Conservation (phyloP, 2,888 invertebrate species). For the Empis stercorea region DNA sequence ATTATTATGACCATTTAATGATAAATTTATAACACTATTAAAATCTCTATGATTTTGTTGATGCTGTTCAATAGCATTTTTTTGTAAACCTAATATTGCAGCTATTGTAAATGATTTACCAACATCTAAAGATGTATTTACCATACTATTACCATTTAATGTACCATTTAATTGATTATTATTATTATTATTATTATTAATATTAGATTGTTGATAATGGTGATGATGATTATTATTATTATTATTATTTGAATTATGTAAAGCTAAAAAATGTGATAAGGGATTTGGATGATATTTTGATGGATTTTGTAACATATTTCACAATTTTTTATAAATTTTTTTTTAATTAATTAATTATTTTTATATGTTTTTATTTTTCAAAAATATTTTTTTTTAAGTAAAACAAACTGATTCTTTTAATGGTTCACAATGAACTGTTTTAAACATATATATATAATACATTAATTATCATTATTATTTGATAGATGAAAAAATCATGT, state of each 20-base stretch:
- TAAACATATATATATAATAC: not conserved
- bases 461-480: too few relatives aligned
- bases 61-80: constrained; percentile 22
- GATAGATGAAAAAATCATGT: not conserved
- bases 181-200: not conserved
- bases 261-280: constrained; percentile 35
- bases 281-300: constrained; percentile 38
- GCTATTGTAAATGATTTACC: constrained; percentile 79
- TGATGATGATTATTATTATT: constrained; percentile 2
- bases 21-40: constrained; percentile 35
- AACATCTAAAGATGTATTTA: constrained; percentile 33
- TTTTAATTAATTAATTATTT: not conserved
- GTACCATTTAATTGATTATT: not conserved
- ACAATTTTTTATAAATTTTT: constrained; percentile 2
- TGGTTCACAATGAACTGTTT: not conserved
- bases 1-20: constrained; percentile 23
- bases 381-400: not conserved
- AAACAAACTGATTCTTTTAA: not conserved
- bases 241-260: constrained; percentile 23
- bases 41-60: constrained; percentile 22
- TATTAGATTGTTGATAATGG: not conserved
- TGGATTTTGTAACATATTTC: constrained; percentile 36
- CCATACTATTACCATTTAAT: constrained; percentile 8
- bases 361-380: not conserved
- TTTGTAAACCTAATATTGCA: constrained; percentile 67